Percentiles rank a stretch among this genome's conserved stretches.
phyloP scores from a whole-genome alignment of 2,888 invertebrate species.

The Ornithoptera priamus region DNA sequence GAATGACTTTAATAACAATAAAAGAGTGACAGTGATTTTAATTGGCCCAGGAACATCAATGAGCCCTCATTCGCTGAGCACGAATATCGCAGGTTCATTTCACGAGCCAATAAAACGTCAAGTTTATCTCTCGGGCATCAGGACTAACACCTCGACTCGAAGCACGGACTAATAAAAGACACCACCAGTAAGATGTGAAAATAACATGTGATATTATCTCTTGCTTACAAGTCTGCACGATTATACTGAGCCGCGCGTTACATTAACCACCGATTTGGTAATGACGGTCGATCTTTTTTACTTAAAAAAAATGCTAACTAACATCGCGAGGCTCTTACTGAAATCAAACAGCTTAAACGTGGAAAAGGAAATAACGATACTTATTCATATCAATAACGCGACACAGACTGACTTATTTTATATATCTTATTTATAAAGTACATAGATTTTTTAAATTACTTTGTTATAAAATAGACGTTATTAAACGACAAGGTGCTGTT shows the following conservation, averaged over 20 bases:
- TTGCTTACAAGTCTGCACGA: slow-evolving; percentile 45
- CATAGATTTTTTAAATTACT: too few relatives aligned
- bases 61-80: slow-evolving; percentile 24
- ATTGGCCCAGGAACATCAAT: slow-evolving; percentile 43
- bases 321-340: slow-evolving; percentile 68
- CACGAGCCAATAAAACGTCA: slow-evolving; percentile 49
- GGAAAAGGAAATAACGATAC: too few relatives aligned
- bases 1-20: slow-evolving; percentile 27
- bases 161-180: slow-evolving; percentile 61
- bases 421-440: too few relatives aligned
- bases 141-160: slow-evolving; percentile 58
- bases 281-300: slow-evolving; percentile 72
- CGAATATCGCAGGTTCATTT: slow-evolving; percentile 34
- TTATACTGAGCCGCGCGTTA: slow-evolving; percentile 61
- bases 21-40: slow-evolving; percentile 36
- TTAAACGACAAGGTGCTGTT: too few relatives aligned
- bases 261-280: slow-evolving; percentile 69
- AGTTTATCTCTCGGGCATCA: slow-evolving; percentile 58
- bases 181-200: slow-evolving; percentile 64
- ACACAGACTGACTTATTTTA: too few relatives aligned
- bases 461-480: too few relatives aligned
- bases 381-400: too few relatives aligned
- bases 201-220: slow-evolving; percentile 68
- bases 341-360: slow-evolving; percentile 53
- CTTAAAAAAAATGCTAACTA: slow-evolving; percentile 73